A percentile compares a stretch with the other conserved stretches of the same genome.
phyloP scores from a whole-genome alignment of 2,888 invertebrate genomes.

The Melanotus villosus region DNA sequence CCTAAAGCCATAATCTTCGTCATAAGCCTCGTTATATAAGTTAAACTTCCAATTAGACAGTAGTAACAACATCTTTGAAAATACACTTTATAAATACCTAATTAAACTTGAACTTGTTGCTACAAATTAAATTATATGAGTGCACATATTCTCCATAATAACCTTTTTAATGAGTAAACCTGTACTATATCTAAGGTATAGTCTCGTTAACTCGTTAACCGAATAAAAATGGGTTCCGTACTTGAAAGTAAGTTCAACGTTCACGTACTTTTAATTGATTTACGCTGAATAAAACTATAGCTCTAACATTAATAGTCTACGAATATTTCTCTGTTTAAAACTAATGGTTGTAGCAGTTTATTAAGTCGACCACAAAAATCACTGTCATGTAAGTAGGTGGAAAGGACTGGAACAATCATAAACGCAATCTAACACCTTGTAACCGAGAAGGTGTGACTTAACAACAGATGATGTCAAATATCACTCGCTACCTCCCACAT shows the following conservation, averaged over 20 bases:
- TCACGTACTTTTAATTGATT: conserved; percentile 3
- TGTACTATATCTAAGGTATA: too few relatives aligned
- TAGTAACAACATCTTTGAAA: too few relatives aligned
- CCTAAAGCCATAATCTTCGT: too few relatives aligned
- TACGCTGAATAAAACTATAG: conserved; percentile 27
- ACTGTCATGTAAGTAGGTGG: conserved; percentile 32
- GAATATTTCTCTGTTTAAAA: conserved; percentile 13
- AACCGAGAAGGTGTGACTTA: conserved; percentile 37
- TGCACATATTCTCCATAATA: too few relatives aligned
- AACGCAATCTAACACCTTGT: conserved; percentile 40
- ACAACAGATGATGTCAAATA: conserved; percentile 32
- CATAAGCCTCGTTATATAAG: too few relatives aligned
- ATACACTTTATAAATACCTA: too few relatives aligned
- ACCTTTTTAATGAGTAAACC: too few relatives aligned
- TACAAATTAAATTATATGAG: too few relatives aligned
- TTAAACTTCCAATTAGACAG: too few relatives aligned
- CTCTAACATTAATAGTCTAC: conserved; percentile 4
- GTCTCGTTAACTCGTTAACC: too few relatives aligned
- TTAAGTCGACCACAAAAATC: conserved; percentile 9
- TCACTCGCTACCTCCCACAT: conserved; percentile 36
- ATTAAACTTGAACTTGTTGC: too few relatives aligned
- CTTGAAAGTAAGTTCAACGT: conserved; percentile 8
- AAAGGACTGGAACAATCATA: conserved; percentile 34
- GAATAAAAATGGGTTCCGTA: not conserved
- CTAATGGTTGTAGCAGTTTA: conserved; percentile 27